Evolutionary conservation across 2,113 vertebrate genomes (phyloP).

Genomic region (Phaetusa simplex): DNA sequence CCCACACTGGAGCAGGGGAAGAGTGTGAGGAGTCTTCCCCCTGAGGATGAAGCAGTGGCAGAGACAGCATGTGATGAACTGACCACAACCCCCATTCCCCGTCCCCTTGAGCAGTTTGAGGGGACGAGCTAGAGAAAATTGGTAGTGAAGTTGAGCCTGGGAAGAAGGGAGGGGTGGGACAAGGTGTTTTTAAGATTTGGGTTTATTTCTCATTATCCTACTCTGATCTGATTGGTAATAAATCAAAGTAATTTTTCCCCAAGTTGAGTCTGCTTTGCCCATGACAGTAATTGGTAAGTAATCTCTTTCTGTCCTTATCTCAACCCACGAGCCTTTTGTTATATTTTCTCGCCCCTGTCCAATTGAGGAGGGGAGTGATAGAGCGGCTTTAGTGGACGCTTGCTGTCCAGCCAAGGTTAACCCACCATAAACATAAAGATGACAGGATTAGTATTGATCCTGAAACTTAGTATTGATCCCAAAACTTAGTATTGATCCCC

Average conservation of each 20-base stretch:
- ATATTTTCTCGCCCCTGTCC: not conserved
- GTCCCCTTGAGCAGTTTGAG: accelerated
- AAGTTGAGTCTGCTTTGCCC: not conserved
- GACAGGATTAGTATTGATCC: not conserved
- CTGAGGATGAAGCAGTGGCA: not conserved
- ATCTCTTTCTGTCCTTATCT: not conserved
- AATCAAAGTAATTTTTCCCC: not conserved
- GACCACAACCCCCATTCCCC: not conserved
- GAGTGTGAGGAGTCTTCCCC: not conserved
- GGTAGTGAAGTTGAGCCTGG: not conserved
- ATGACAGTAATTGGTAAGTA: not conserved
- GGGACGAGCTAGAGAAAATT: not conserved
- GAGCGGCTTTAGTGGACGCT: not conserved
- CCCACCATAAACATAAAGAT: not conserved
- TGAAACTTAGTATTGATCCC: not conserved
- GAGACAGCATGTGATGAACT: not conserved
- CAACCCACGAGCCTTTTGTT: not conserved
- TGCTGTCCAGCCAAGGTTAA: not conserved
- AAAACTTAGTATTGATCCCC: too few relatives aligned
- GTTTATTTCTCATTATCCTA: not conserved
- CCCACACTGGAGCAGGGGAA: not conserved
- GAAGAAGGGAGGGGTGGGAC: not conserved
- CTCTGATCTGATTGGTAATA: not conserved
- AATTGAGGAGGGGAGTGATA: not conserved
- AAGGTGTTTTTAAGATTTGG: not conserved